Base-by-base conservation (phyloP, 2,113 vertebrate genomes). In the Odocoileus hemionus region DNA sequence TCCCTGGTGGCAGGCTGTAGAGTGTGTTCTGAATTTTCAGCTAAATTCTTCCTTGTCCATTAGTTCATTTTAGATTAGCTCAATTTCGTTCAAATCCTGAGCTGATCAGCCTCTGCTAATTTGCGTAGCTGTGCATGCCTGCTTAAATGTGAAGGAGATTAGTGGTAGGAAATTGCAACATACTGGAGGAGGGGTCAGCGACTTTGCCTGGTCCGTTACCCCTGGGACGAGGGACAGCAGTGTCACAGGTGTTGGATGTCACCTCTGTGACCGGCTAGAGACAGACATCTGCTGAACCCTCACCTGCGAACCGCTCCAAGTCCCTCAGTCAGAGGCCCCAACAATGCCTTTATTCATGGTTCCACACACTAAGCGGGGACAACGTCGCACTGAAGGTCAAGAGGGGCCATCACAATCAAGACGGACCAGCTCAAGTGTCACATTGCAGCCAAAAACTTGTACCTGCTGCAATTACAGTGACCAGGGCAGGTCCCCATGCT, bases 131-230 rank as follows among this genome's bases (percentile, higher is more conserved):
- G 78, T 79, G 78, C 94, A 93, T 97, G 98, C 91, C 19, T 64
- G 86, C 89, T 96, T 86, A 98, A 96, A 96, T 95, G 86, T 97
- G 94, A 95, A 79, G 74, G 87, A 89, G 94, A 98, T 97, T 97
- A 97, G 52, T 16, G 1, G 50, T 19, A 30, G 60, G 74, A n/a
- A 96, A 88, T 10, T 47, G 60, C 64, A 80, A 57, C 1, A 2
- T 28, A 67, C 17, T 7, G 45, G 61, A 80, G 90, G 58, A 91
- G 61, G 30, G 67, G 87, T 54, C 84, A 91, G 85, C 60, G 4
- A 6, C 61, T 88, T 79, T 43, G 25, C 39, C 47, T 33, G 39
- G 39, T 36, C 54, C 21, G 25, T 67, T 70, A 55, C 47, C 58
- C 39, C 5, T 1, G 55, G 88, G 78, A 96, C 5, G 0, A 78